phyloP scores from a whole-genome alignment of 2,888 invertebrate genomes.

The Eupithecia insigniata region DNA sequence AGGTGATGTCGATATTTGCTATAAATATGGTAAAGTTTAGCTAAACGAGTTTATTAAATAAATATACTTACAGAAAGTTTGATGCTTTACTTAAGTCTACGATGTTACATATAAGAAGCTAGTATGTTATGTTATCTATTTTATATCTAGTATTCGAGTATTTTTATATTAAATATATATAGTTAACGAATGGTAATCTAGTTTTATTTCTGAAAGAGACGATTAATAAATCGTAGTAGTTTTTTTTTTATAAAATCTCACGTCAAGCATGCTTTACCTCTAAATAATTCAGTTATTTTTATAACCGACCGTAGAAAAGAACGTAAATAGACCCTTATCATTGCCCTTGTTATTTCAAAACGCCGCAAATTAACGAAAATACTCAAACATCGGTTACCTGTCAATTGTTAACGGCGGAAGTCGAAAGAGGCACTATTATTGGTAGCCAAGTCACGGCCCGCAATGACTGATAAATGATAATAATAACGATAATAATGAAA shows the following conservation, averaged over 20 bases:
- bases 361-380: constrained; percentile 40
- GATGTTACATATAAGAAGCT: no score
- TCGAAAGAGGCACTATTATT: constrained; percentile 50
- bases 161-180: no score
- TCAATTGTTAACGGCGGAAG: constrained; percentile 53
- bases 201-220: neutral
- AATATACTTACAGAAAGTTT: neutral
- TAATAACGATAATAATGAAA: constrained; percentile 59
- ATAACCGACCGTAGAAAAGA: neutral
- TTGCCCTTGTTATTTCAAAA: constrained; percentile 35
- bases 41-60: neutral
- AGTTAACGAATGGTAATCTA: neutral
- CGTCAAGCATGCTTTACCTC: neutral
- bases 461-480: constrained; percentile 50
- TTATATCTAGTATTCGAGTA: neutral
- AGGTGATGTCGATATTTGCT: neutral
- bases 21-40: neutral
- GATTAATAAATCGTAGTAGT: neutral
- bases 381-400: constrained; percentile 45
- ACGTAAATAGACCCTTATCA: constrained; percentile 28
- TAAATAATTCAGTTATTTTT: neutral
- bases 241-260: no score
- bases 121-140: neutral
- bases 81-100: neutral
- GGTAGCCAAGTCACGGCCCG: constrained; percentile 58